Evolutionary conservation across 2,113 vertebrate genomes (phyloP).

Genomic region (Cephalopterus ornatus): DNA sequence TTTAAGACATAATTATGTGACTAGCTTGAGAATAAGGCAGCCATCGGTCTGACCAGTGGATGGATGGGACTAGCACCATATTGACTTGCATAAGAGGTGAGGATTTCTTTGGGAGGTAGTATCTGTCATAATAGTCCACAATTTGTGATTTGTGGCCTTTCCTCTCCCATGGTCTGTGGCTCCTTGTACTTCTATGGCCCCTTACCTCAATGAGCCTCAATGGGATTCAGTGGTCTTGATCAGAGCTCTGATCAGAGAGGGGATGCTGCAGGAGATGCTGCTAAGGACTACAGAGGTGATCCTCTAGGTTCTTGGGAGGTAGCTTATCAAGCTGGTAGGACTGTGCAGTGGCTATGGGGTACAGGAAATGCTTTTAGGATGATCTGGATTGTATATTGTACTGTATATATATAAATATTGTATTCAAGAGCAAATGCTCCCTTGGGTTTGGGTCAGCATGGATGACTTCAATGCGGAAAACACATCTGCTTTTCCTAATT

Average conservation of each 20-base stretch:
- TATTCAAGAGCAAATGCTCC: background rate
- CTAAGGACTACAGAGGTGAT: background rate
- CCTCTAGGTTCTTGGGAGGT: background rate
- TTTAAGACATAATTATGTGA: background rate
- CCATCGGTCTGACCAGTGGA: background rate
- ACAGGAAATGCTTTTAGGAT: background rate
- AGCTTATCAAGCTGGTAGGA: background rate
- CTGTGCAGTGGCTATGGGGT: background rate
- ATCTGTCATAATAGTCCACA: background rate
- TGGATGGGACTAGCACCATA: background rate
- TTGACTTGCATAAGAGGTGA: background rate
- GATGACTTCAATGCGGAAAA: background rate
- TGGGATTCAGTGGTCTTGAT: background rate
- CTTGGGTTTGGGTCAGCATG: background rate
- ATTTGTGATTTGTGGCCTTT: background rate
- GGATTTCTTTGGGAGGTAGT: background rate
- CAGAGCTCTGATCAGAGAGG: background rate
- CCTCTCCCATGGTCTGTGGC: background rate
- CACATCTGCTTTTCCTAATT: background rate
- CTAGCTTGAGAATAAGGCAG: background rate
- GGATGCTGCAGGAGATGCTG: background rate
- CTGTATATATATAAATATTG: too few relatives aligned
- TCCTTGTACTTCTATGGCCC: background rate
- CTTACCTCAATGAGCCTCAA: background rate
- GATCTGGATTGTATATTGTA: background rate